Evolutionary conservation across 2,888 invertebrate genomes (phyloP), one percentile per base, ranked within the genome.

Genomic region (Drosophila neutralis): DNA sequence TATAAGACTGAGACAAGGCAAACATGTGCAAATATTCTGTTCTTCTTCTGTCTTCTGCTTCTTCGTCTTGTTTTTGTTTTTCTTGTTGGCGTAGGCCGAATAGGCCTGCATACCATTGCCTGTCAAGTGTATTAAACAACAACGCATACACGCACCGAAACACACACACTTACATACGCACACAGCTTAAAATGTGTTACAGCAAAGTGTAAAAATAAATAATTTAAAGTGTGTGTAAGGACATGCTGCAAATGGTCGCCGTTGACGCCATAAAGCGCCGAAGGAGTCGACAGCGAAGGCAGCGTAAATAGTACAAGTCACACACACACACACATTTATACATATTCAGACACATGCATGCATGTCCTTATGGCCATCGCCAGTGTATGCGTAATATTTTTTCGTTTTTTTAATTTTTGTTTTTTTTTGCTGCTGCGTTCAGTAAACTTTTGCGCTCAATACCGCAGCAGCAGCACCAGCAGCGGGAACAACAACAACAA

Each of bases 121-220:
- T 75, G 80, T 75, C 82, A 82, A 82, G 79, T 82, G 75, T 82
- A 82, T 78, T 80, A 80, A 80, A 74, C 64, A 73, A 80, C 80
- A 78, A 57, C 57, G 45, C 60, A 66, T 56, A 68, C 38, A 56
- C 54, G 67, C 24, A 65, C 59, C 40, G 33, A 36, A 38, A 56
- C 31, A 59, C 56, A 38, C 57, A 68, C 60, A 52, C 40, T 40
- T 40, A 67, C 35, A 76, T 69, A 72, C 57, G 52, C 77, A 49
- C 29, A 59, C 68, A 75, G 66, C 90, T 80, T 88, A 76, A 86
- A 86, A 90, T 89, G 85, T 90, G 83, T 86, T 83, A 89, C 90
- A 89, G 87, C 89, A 76, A 81, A 90, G 90, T 90, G 87, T 87
- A 90, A 89, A 90, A 90, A 90, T 90, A 87, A 87, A 87, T 90